Conservation (phyloP, 1,140 invertebrate genomes). For the Lucilia cuprina region DNA sequence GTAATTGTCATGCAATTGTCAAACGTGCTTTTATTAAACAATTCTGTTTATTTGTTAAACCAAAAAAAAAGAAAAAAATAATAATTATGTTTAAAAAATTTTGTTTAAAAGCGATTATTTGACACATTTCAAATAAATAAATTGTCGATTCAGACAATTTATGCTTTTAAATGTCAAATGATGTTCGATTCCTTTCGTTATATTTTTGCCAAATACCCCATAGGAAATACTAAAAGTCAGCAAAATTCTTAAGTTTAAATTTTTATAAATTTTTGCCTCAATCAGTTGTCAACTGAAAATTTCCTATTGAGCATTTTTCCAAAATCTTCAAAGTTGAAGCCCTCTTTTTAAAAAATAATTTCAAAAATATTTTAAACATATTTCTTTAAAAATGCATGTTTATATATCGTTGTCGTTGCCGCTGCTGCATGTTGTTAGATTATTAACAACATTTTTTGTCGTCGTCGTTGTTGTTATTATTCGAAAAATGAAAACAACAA, state of each 20-base stretch:
- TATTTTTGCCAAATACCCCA: background rate
- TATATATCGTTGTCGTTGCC: no score
- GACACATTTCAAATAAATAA: background rate
- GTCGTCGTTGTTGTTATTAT: background rate
- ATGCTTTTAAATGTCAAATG: background rate
- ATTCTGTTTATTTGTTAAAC: background rate
- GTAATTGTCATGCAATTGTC: slow-evolving; percentile 34
- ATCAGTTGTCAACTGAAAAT: no score
- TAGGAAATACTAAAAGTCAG: no score
- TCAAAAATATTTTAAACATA: background rate
- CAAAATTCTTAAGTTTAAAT: no score
- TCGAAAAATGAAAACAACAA: background rate
- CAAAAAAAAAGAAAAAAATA: no score
- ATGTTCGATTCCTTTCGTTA: background rate
- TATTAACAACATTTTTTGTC: background rate
- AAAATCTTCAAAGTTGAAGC: no score
- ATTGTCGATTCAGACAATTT: background rate
- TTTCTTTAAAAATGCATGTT: background rate
- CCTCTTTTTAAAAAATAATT: background rate
- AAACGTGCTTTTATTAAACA: slow-evolving; percentile 32
- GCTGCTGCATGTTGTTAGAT: no score
- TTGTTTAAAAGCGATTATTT: background rate
- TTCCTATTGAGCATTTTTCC: no score
- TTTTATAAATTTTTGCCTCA: background rate
- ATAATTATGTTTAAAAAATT: background rate